Conservation (phyloP, 2,797 vertebrate genomes). For the Acanthurus lineatus region DNA sequence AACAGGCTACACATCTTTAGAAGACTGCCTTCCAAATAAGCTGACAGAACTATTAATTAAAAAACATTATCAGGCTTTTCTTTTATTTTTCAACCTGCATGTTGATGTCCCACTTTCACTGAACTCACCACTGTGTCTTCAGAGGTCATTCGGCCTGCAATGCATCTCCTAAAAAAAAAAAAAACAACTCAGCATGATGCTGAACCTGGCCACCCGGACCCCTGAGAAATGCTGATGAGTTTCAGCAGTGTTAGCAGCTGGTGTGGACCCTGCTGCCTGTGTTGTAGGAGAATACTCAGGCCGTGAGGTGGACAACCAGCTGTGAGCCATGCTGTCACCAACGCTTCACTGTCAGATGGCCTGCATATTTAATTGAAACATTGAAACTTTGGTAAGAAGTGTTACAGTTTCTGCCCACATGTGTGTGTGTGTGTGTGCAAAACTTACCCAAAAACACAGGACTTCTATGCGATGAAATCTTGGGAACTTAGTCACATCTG, state of each 20-base stretch:
- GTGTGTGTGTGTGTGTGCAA: background rate
- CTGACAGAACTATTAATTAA: too few species aligned
- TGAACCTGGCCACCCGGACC: background rate
- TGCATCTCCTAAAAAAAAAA: slow-evolving; percentile 25
- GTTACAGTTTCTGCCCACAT: slow-evolving; percentile 23
- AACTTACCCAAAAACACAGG: slow-evolving; percentile 78
- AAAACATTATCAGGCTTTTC: too few species aligned
- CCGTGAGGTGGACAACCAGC: slow-evolving; percentile 17
- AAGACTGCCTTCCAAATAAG: too few species aligned
- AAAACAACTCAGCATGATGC: background rate
- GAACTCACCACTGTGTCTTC: slow-evolving; percentile 10
- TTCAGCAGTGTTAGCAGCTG: slow-evolving; percentile 25
- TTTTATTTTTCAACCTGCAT: background rate
- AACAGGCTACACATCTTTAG: background rate
- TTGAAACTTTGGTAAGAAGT: background rate
- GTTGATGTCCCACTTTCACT: slow-evolving; percentile 26
- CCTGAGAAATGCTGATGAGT: slow-evolving; percentile 7
- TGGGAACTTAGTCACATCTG: slow-evolving; percentile 73
- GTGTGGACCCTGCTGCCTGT: slow-evolving; percentile 1
- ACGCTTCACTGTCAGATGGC: slow-evolving; percentile 10
- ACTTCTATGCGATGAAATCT: slow-evolving; percentile 74
- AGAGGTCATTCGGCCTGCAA: slow-evolving; percentile 16
- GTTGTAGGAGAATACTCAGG: slow-evolving; percentile 9
- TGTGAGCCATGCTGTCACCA: slow-evolving; percentile 35
- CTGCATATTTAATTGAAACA: background rate